Evolutionary conservation across 2,797 vertebrate genomes (phyloP), one percentile per base, ranked within the genome.

Genomic region (Psittacula derbiana): DNA sequence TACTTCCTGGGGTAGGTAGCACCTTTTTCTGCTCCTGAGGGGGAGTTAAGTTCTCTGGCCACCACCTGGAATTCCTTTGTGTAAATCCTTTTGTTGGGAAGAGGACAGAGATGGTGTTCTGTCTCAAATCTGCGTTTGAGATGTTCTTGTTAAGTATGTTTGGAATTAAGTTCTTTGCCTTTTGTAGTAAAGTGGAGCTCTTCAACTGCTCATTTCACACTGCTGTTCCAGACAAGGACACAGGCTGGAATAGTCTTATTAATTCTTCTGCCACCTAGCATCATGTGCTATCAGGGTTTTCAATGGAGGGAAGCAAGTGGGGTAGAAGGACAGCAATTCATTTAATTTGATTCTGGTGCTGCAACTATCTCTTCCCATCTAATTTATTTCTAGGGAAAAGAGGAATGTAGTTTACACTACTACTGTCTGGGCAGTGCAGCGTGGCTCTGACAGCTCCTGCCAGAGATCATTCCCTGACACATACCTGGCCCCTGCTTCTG

Each of bases 131-230:
- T 71, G 49, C 93, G 80, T 95, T 91, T 89, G 93, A 97, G 94
- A 96, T 80, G 79, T 86, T 92, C 94, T 95, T 96, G 95, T 95
- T 95, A 88, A 64, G 33, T 71, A 65, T 58, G 36, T 91, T 94
- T 86, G 92, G 80, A 89, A 91, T 66, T 21, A 84, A 76, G 72
- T 84, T 96, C 69, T 90, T 83, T 95, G 76, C 94, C 89, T 89
- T 76, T 60, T 81, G 23, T 50, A 41, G 70, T 79, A 78, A 88
- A 40, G 24, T n/a, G 71, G 82, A 91, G 60, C 67, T 88, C 69
- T 81, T 90, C 71, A 79, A 65, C 33, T 60, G 83, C 81, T 84
- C 4, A 7, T 72, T 79, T 82, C 43, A 25, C 36, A 85, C 75
- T 83, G 36, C 62, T 90, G 12, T 82, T 87, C 61, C 49, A 80